Conservation (phyloP, 2,888 invertebrate species). For the Ectemnius lituratus region DNA sequence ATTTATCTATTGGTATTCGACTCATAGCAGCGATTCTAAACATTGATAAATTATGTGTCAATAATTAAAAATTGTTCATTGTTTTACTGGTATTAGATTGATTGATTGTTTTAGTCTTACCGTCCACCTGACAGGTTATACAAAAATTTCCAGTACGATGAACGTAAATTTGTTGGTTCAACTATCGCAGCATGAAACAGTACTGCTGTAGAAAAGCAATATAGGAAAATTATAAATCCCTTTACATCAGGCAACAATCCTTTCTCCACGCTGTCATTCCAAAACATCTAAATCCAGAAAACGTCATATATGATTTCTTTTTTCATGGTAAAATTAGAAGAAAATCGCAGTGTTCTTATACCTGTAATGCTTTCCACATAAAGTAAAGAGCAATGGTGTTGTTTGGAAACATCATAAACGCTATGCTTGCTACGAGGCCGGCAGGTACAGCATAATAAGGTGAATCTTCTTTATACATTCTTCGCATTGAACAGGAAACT, state of each 20-base stretch:
- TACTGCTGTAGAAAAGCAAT: slow-evolving; percentile 87
- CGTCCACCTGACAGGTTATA: slow-evolving; percentile 86
- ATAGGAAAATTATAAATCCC: slow-evolving; percentile 85
- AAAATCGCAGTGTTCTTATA: slow-evolving; percentile 67
- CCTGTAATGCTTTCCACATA: slow-evolving; percentile 91
- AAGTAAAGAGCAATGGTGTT: slow-evolving; percentile 89
- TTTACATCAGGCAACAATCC: slow-evolving; percentile 84
- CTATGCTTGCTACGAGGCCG: slow-evolving; percentile 84
- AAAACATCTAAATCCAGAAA: slow-evolving; percentile 81
- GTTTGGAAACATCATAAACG: slow-evolving; percentile 87
- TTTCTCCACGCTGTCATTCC: slow-evolving; percentile 84
- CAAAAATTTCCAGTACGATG: slow-evolving; percentile 91
- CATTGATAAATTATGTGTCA: background rate
- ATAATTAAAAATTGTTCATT: slow-evolving; percentile 10
- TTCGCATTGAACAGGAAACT: slow-evolving; percentile 83
- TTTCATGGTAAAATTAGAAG: background rate
- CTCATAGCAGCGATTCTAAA: slow-evolving; percentile 82
- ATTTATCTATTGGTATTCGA: slow-evolving; percentile 81
- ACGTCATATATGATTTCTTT: slow-evolving; percentile 5
- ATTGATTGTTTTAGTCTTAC: slow-evolving; percentile 69
- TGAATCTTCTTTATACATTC: slow-evolving; percentile 82
- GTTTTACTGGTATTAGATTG: background rate
- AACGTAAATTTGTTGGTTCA: slow-evolving; percentile 87
- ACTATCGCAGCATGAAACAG: slow-evolving; percentile 88
- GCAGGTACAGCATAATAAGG: slow-evolving; percentile 84